Percentiles rank a stretch among this genome's conserved stretches.
These are phyloP conservation scores for Porites rus DNA, from an alignment of 92 coral and sea anemone species.

Conservation along the genomic window DNA sequence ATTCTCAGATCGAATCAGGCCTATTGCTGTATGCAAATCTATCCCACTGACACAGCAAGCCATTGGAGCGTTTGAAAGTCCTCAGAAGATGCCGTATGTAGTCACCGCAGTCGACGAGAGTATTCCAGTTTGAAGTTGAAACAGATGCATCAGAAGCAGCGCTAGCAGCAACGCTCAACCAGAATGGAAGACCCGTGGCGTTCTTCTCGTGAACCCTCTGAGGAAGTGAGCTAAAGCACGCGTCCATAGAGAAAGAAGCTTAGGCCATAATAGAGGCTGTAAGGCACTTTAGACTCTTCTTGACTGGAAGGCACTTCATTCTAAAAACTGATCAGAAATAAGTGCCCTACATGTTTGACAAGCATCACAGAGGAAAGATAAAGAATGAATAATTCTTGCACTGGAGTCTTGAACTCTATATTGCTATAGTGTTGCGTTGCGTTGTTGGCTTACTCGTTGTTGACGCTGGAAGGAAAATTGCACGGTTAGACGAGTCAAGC, in stretches of 20 bases:
- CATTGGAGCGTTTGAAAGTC: slow-evolving; percentile 40
- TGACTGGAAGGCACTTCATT: slow-evolving; percentile 59
- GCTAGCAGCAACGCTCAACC: slow-evolving; percentile 59
- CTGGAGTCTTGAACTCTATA: slow-evolving; percentile 48
- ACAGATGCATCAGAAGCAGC: slow-evolving; percentile 66
- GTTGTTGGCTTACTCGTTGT: too few relatives aligned
- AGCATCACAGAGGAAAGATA: slow-evolving; percentile 56
- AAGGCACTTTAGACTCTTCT: slow-evolving; percentile 61
- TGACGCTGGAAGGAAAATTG: too few relatives aligned
- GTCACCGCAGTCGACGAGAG: slow-evolving; percentile 56
- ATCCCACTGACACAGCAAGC: too few relatives aligned
- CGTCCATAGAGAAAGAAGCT: slow-evolving; percentile 47
- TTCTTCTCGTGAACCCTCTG: slow-evolving; percentile 41
- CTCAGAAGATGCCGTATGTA: slow-evolving; percentile 51
- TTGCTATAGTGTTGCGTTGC: slow-evolving; percentile 33
- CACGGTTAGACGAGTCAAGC: too few relatives aligned
- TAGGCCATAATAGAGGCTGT: slow-evolving; percentile 56
- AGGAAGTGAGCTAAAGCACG: slow-evolving; percentile 38
- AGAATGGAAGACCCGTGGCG: slow-evolving; percentile 42
- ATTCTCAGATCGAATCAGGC: too few relatives aligned
- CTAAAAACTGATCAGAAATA: neutral
- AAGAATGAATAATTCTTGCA: slow-evolving; percentile 54
- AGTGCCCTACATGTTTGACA: slow-evolving; percentile 49
- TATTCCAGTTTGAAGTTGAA: slow-evolving; percentile 69
- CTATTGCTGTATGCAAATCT: too few relatives aligned